Conservation (phyloP, 2,797 vertebrate genomes). For the Anguilla obscura region DNA sequence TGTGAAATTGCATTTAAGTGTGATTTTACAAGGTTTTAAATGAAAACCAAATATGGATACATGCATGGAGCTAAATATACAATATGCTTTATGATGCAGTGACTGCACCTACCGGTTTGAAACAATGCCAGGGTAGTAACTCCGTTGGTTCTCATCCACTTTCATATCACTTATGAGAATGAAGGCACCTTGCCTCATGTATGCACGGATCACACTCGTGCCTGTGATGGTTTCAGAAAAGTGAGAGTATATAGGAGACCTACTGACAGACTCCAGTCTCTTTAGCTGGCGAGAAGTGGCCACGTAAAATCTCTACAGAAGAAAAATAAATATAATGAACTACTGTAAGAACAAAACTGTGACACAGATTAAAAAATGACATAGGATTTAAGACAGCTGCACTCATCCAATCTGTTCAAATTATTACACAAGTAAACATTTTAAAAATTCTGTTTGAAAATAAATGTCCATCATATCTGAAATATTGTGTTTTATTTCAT, state of each 20-base stretch:
- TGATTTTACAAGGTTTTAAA: background rate
- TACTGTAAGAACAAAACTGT: background rate
- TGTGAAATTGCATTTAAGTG: background rate
- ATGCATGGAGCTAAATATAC: background rate
- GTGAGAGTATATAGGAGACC: slow-evolving; percentile 95
- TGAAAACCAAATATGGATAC: background rate
- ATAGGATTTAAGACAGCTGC: slow-evolving; percentile 56
- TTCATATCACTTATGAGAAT: slow-evolving; percentile 78
- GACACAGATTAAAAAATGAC: background rate
- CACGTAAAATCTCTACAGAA: slow-evolving; percentile 88
- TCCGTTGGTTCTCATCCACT: slow-evolving; percentile 90
- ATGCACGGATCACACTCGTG: slow-evolving; percentile 89
- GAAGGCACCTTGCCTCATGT: slow-evolving; percentile 77
- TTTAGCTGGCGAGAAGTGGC: slow-evolving; percentile 94
- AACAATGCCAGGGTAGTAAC: slow-evolving; percentile 83
- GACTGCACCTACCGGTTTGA: slow-evolving; percentile 85
- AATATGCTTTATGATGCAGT: background rate
- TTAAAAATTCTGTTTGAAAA: background rate
- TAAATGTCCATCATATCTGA: background rate
- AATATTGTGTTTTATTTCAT: background rate
- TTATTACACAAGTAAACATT: background rate
- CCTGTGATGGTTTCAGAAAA: slow-evolving; percentile 94
- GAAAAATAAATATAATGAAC: slow-evolving; percentile 32
- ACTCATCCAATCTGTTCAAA: slow-evolving; percentile 13
- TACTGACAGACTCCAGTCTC: slow-evolving; percentile 91